These are phyloP conservation scores for Urocyon cinereoargenteus DNA, from an alignment of 2,797 vertebrate genomes.

Conservation along the genomic window DNA sequence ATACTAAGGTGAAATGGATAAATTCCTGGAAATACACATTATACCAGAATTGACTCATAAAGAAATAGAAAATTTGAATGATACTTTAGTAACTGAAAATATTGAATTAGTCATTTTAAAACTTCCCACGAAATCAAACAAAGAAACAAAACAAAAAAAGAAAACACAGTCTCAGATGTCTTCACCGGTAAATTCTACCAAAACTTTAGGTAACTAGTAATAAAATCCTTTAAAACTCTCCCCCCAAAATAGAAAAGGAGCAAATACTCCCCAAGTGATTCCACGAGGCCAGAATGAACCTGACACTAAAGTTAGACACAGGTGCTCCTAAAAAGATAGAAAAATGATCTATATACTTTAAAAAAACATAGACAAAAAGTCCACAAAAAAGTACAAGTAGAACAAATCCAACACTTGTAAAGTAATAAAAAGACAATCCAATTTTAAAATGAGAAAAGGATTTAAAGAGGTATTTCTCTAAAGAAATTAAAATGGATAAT, in stretches of 20 bases:
- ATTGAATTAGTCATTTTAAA: not conserved
- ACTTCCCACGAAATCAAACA: not conserved
- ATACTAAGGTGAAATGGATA: not conserved
- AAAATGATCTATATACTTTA: not conserved
- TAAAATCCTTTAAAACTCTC: not conserved
- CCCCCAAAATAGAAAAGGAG: not conserved
- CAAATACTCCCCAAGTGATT: not conserved
- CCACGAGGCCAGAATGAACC: not conserved
- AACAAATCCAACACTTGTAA: not conserved
- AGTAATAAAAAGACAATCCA: not conserved
- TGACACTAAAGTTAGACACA: not conserved
- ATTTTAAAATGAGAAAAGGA: not conserved
- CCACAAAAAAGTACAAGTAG: not conserved
- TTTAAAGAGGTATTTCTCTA: not conserved
- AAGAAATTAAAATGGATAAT: not conserved
- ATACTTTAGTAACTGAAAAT: not conserved
- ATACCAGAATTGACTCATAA: not conserved
- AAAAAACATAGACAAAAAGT: not conserved
- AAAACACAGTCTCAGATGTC: not conserved
- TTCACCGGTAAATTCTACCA: not conserved
- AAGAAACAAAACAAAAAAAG: not conserved
- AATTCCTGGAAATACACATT: not conserved
- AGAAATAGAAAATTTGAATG: not conserved
- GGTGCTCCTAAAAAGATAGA: not conserved
- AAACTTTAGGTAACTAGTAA: not conserved